Base-by-base conservation (phyloP, 2,113 vertebrate genomes). In the Athene cunicularia region DNA sequence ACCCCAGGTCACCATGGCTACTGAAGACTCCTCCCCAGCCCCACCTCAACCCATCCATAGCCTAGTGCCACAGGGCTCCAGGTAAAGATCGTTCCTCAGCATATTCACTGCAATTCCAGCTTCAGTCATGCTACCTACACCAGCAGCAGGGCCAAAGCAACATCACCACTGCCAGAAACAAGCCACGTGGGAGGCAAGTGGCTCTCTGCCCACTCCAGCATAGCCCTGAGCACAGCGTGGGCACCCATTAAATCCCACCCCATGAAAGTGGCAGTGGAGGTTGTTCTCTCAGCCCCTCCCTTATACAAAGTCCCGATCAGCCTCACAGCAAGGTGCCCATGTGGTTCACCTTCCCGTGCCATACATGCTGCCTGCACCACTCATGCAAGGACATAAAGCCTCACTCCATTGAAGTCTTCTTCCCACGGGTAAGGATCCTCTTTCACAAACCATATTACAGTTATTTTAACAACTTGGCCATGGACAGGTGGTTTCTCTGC, bases 371-470 rank as follows among this genome's bases (percentile, higher is more conserved):
- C 9, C 56, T 37, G 39, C 24, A 7, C 14, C 12, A 10, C 11
- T 35, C 30, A 56, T 66, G 8, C 43, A 21, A 33, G 63, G 30
- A 62, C 72, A 66, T 4, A 12, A 32, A 86, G 58, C 53, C 27
- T 52, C 8, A 0, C 16, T 7, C 39, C 47, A 2, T 11, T 4
- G 0, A 21, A 4, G 0, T 12, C 5, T 8, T 32, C 47, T 35
- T 26, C 17, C 35, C 59, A 11, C 1, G 4, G 43, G 5, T 9
- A 13, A 43, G 53, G 58, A 64, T 55, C 35, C 33, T 35, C 62
- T 64, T 80, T 82, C 82, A 80, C 75, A 55, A 9, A n/a, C 13
- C 9, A 3, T 0, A 0, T 30, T 32, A 17, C 3, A 22, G 41
- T 15, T 53, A 63, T 37, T 70, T 70, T 52, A 55, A 80, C 62